Evolutionary conservation across 2,888 invertebrate species (phyloP), one percentile per base, ranked within the genome.

Genomic region (Amblyjoppa proteus): DNA sequence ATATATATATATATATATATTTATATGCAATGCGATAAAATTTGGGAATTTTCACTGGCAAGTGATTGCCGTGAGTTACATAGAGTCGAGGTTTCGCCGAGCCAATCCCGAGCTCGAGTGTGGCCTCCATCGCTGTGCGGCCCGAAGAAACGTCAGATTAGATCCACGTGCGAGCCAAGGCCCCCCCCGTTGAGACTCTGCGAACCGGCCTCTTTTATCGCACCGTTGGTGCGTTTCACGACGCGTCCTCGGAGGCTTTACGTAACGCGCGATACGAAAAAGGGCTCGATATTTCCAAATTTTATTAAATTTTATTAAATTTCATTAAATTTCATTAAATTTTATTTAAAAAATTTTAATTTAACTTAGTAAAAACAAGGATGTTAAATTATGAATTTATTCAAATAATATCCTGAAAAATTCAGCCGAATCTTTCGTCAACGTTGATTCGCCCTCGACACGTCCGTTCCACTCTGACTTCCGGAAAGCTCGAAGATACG

Each of bases 111-210:
- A 64, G 64, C 64, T 68, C 66, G 64, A 81, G 20, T 61, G 75
- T 83, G 83, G 84, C 86, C 84, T 81, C 86, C 83, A 86, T 73
- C 80, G 51, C 45, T 38, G 58, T 80, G 82, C 74, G 41, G 79
- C 80, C 77, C 73, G 81, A 78, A 69, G 78, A 88, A 88, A 85
- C 86, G 87, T 87, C 87, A 87, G 84, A 88, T 80, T 56, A 76
- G 61, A 83, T 86, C 81, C 87, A 88, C 88, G 88, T 88, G 88
- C 84, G 84, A 83, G 83, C 77, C 81, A 87, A 85, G 87, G 85
- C 81, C 81, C 81, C 81, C 69, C 68, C 70, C 53, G 20, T 16
- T 13, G 74, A 20, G 66, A 38, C 56, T 61, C 49, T 49, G 56
- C 56, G 75, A 78, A 85, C 75, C 84, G 74, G 82, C 74, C 75